Conservation (phyloP, 2,113 vertebrate species). For the Pedionomus torquatus region DNA sequence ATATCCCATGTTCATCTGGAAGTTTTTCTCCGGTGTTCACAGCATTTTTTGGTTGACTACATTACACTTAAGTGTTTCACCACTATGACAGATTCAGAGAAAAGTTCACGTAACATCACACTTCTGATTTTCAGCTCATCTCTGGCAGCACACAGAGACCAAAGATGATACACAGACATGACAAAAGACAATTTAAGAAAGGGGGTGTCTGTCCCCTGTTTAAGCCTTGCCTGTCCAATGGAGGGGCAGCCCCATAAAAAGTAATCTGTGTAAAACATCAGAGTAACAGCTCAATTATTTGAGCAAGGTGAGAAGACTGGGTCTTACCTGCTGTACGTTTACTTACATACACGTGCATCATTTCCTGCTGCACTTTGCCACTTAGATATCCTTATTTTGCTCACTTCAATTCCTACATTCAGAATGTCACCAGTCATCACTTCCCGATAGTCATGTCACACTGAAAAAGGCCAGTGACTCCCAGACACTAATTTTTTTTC, state of each 20-base stretch:
- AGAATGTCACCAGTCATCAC: slow-evolving; percentile 53
- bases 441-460: slow-evolving; percentile 7
- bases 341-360: neutral
- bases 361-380: neutral
- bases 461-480: slow-evolving; percentile 57
- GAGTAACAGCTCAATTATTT: neutral
- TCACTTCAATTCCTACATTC: slow-evolving; percentile 5
- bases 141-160: neutral
- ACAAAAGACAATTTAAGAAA: neutral
- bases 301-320: neutral
- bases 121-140: neutral
- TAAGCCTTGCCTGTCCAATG: neutral
- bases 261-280: neutral
- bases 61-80: neutral
- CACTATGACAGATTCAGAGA: neutral
- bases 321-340: neutral
- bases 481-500: slow-evolving; percentile 41
- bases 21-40: neutral
- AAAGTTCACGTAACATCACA: neutral
- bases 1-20: neutral
- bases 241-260: neutral
- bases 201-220: fast-evolving
- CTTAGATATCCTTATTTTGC: neutral
- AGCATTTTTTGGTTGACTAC: neutral
- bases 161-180: neutral